Evolutionary conservation across 1,140 invertebrate species (phyloP).

Genomic region (Drosophila pruinosa): DNA sequence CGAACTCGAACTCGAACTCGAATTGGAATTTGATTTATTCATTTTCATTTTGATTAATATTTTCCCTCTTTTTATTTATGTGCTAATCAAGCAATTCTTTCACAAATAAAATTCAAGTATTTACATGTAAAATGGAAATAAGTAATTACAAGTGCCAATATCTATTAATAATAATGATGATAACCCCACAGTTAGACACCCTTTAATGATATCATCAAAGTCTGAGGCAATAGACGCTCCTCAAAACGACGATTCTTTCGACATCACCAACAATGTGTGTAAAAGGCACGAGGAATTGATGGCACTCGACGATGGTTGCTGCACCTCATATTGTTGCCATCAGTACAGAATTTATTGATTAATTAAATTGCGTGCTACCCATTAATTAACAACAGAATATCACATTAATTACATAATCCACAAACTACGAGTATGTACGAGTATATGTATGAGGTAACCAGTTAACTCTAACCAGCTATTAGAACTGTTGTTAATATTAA

Average conservation of each 20-base stretch:
- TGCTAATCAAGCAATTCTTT: too few species aligned
- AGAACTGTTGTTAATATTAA: slow-evolving; percentile 18
- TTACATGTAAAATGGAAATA: slow-evolving; percentile 3
- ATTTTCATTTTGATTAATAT: background rate
- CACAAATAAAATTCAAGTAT: background rate
- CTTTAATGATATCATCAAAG: slow-evolving; percentile 41
- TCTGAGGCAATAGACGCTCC: slow-evolving; percentile 13
- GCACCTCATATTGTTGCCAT: background rate
- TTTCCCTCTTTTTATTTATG: too few species aligned
- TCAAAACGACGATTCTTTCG: background rate
- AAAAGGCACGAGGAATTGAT: background rate
- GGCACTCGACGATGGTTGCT: background rate
- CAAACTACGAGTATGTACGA: background rate
- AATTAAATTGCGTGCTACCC: background rate
- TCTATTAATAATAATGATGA: slow-evolving; percentile 32
- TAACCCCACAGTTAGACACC: background rate
- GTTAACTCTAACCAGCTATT: slow-evolving; percentile 6
- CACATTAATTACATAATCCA: background rate
- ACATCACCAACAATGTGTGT: background rate
- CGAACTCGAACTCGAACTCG: background rate
- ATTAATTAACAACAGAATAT: slow-evolving; percentile 1
- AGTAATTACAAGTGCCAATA: background rate
- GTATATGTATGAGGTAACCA: background rate
- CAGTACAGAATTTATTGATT: background rate
- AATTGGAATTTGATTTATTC: background rate